Conservation (phyloP, 2,888 invertebrate genomes). For the Penaeus monodon region DNA sequence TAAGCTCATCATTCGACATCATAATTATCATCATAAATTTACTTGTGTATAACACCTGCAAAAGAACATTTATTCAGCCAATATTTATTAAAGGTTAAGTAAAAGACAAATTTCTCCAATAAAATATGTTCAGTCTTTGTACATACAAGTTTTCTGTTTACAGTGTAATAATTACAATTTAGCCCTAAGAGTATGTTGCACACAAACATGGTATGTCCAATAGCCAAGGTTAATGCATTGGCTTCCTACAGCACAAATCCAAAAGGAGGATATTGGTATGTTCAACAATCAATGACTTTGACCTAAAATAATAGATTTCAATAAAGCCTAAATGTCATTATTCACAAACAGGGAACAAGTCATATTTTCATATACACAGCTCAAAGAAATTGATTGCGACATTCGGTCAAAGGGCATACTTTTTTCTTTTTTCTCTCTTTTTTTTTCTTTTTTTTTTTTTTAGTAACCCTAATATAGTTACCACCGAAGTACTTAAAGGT, state of each 20-base stretch:
- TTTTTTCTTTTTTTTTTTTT: conserved; percentile 11
- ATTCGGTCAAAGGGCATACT: too few species aligned
- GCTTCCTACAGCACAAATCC: conserved; percentile 42
- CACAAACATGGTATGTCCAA: conserved; percentile 44
- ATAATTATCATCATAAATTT: too few species aligned
- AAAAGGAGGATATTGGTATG: conserved; percentile 28
- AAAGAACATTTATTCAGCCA: too few species aligned
- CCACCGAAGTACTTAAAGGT: conserved; percentile 21
- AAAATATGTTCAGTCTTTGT: conserved; percentile 49
- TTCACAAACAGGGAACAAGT: too few species aligned
- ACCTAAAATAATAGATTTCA: conserved; percentile 21
- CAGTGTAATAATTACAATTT: conserved; percentile 43
- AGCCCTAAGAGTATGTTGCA: conserved; percentile 35
- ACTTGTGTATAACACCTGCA: too few species aligned
- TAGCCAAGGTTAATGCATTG: conserved; percentile 46
- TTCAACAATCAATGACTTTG: conserved; percentile 26
- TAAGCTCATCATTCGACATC: too few species aligned
- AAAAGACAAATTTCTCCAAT: conserved; percentile 27
- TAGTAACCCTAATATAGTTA: conserved; percentile 20
- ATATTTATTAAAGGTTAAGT: not conserved
- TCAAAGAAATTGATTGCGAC: too few species aligned
- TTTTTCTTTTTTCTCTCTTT: not conserved
- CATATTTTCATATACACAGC: too few species aligned
- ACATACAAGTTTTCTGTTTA: conserved; percentile 43
- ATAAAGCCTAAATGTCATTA: not conserved